Evolutionary conservation across 2,888 invertebrate species (phyloP).

Genomic region (Chrysolina oricalcia): DNA sequence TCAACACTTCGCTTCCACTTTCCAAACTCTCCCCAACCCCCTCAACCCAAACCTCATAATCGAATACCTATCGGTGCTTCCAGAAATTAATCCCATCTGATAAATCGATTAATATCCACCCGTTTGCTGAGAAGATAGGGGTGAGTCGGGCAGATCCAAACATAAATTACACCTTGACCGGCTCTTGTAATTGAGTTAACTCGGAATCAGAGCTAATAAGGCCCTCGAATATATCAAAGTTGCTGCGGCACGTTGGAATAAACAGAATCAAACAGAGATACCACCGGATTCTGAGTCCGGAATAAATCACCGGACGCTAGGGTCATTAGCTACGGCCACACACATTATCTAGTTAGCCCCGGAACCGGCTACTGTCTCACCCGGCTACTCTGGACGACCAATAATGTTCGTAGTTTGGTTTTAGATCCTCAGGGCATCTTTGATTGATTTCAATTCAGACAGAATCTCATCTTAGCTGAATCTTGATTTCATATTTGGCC

Average conservation of each 20-base stretch:
- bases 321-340: slow-evolving; percentile 71
- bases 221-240: slow-evolving; percentile 69
- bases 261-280: slow-evolving; percentile 64
- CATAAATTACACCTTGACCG: slow-evolving; percentile 62
- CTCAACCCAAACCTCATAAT: slow-evolving; percentile 3
- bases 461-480: too few relatives aligned
- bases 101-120: slow-evolving; percentile 11
- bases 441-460: too few relatives aligned
- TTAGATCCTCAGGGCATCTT: too few relatives aligned
- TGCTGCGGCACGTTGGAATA: slow-evolving; percentile 62
- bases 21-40: neutral
- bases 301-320: slow-evolving; percentile 72
- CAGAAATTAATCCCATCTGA: slow-evolving; percentile 14
- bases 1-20: neutral
- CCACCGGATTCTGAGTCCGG: slow-evolving; percentile 67
- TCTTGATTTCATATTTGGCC: too few relatives aligned
- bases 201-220: slow-evolving; percentile 69
- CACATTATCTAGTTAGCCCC: slow-evolving; percentile 69
- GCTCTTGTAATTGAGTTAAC: slow-evolving; percentile 68
- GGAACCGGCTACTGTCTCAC: slow-evolving; percentile 52
- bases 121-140: slow-evolving; percentile 11
- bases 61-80: slow-evolving; percentile 19
- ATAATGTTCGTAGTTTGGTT: too few relatives aligned
- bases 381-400: neutral
- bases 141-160: slow-evolving; percentile 28